phyloP scores from a whole-genome alignment of 2,888 invertebrate genomes.

The Caenorhabditis panamensis region DNA sequence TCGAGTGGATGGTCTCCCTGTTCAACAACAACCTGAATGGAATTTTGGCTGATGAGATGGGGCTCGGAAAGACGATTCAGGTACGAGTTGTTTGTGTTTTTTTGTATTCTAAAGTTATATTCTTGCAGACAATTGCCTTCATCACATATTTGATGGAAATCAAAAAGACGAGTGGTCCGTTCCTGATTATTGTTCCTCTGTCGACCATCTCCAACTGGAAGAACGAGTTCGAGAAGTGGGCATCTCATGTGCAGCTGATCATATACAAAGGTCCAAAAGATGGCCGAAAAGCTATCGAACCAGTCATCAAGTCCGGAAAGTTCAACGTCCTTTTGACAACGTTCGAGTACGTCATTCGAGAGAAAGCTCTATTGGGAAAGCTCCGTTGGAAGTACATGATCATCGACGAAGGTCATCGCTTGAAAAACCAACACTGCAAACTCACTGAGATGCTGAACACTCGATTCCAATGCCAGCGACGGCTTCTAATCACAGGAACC shows the following conservation, averaged over 20 bases:
- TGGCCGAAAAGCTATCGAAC: constrained; percentile 67
- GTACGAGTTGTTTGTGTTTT: neutral
- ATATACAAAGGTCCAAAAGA: constrained; percentile 63
- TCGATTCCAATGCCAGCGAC: constrained; percentile 92
- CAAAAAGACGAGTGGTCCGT: constrained; percentile 94
- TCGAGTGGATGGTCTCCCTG: constrained; percentile 98
- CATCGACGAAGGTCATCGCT: constrained; percentile 99
- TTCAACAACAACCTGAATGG: constrained; percentile 99
- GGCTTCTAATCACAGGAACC: constrained; percentile 89
- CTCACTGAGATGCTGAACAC: constrained; percentile 96
- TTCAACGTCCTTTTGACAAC: constrained; percentile 99
- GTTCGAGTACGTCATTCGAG: constrained; percentile 98
- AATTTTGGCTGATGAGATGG: constrained; percentile 98
- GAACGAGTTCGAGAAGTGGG: constrained; percentile 98
- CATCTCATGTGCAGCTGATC: constrained; percentile 88
- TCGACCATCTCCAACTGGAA: constrained; percentile 99
- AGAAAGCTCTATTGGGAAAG: constrained; percentile 96
- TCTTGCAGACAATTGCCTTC: constrained; percentile 91
- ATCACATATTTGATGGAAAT: constrained; percentile 98
- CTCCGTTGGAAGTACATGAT: constrained; percentile 99
- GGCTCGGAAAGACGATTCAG: constrained; percentile 63
- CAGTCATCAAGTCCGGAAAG: constrained; percentile 84
- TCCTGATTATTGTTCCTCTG: constrained; percentile 96
- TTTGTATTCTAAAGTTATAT: constrained; percentile 18
- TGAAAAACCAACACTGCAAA: constrained; percentile 99